phyloP scores from a whole-genome alignment of 2,888 invertebrate genomes.

The Aleiodes alternator region DNA sequence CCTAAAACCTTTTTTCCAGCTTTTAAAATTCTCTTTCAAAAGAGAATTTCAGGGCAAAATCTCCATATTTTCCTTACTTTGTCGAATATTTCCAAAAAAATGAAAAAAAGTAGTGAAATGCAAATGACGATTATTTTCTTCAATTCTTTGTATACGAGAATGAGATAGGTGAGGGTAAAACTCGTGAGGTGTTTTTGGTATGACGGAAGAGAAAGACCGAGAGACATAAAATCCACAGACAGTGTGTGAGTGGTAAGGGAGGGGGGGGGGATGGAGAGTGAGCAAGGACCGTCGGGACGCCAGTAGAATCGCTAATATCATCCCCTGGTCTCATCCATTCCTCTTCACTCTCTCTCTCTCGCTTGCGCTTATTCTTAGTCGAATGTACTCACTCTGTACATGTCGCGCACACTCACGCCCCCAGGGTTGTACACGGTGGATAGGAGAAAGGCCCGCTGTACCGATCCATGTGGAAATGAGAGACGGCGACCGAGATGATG shows the following conservation, averaged over 20 bases:
- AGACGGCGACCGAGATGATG: constrained; percentile 46
- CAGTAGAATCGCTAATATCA: constrained; percentile 48
- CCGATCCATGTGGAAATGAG: constrained; percentile 50
- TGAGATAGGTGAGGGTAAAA: constrained; percentile 39
- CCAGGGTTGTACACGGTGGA: constrained; percentile 6
- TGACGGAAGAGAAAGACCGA: constrained; percentile 51
- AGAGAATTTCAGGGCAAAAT: too few species aligned
- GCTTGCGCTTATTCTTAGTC: constrained; percentile 17
- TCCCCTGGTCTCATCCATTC: constrained; percentile 36
- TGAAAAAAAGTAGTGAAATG: too few species aligned
- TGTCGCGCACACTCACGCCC: constrained; percentile 39
- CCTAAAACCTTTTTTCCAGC: too few species aligned
- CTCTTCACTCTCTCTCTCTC: constrained; percentile 25
- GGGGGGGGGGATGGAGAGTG: constrained; percentile 46
- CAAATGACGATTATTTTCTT: neutral
- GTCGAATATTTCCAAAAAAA: too few species aligned
- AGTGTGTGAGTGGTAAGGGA: constrained; percentile 24
- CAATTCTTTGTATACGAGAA: constrained; percentile 29
- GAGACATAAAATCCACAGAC: constrained; percentile 29
- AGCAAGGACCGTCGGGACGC: constrained; percentile 48
- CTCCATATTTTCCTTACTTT: too few species aligned
- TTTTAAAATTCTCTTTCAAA: too few species aligned
- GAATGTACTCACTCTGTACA: constrained; percentile 32
- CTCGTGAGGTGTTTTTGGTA: constrained; percentile 52
- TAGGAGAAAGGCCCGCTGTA: constrained; percentile 11